Conservation (phyloP, 1,140 invertebrate genomes). For the Hyles vespertilio region DNA sequence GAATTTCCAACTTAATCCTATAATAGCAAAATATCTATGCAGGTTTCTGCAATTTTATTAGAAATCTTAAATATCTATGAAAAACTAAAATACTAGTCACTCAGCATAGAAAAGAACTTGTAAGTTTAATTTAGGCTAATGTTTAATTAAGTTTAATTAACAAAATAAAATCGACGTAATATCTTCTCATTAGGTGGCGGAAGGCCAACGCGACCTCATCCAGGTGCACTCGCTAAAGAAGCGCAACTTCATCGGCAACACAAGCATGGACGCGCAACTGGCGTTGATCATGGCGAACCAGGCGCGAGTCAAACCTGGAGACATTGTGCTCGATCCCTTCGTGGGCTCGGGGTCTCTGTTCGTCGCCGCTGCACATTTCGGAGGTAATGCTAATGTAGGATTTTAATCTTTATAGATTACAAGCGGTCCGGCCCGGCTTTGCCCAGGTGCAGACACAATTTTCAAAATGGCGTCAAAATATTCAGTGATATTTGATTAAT, state of each 20-base stretch:
- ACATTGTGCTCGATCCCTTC: conserved; percentile 94
- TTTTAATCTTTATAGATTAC: background rate
- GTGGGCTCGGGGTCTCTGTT: conserved; percentile 96
- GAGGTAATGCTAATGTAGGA: conserved; percentile 71
- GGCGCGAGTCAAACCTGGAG: conserved; percentile 83
- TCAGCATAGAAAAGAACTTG: too few species aligned
- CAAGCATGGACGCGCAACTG: conserved; percentile 96
- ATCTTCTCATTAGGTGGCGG: conserved; percentile 78
- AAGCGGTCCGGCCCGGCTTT: too few species aligned
- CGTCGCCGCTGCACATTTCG: conserved; percentile 93
- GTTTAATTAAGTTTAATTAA: too few species aligned
- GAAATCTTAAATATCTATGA: too few species aligned
- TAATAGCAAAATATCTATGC: too few species aligned
- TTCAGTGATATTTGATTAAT: too few species aligned
- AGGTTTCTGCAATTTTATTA: too few species aligned
- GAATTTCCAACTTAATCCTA: too few species aligned
- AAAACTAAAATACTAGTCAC: too few species aligned
- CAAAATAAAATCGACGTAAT: background rate
- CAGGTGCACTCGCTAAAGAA: conserved; percentile 89
- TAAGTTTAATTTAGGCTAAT: too few species aligned
- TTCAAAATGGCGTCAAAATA: too few species aligned
- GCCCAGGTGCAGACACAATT: too few species aligned
- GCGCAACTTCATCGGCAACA: conserved; percentile 97
- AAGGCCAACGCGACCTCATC: conserved; percentile 89
- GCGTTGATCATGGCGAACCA: conserved; percentile 97